Conservation (phyloP, 2,113 vertebrate genomes). For the Mastomys natalensis region DNA sequence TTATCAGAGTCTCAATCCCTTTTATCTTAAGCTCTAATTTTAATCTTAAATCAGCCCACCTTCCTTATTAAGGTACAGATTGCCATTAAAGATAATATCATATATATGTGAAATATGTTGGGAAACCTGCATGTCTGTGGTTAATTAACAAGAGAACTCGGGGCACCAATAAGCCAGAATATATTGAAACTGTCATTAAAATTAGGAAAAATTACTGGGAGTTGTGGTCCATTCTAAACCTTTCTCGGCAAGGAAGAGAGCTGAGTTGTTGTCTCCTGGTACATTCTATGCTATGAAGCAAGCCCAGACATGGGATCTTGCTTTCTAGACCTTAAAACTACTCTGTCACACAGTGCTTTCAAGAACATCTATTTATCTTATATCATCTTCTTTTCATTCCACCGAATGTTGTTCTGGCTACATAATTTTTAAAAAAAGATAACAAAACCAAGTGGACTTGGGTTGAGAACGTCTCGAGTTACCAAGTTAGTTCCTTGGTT, state of each 20-base stretch:
- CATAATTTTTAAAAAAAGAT: conserved; percentile 15
- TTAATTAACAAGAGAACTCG: background rate
- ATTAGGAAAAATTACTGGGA: background rate
- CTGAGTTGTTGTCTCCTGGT: background rate
- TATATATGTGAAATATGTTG: background rate
- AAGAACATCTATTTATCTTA: background rate
- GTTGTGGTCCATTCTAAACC: background rate
- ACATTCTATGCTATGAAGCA: background rate
- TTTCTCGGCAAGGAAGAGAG: background rate
- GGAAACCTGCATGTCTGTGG: background rate
- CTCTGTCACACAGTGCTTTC: background rate
- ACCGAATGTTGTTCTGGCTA: conserved; percentile 8
- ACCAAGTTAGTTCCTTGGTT: background rate
- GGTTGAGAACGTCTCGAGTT: background rate
- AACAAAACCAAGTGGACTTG: background rate
- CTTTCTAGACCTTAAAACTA: background rate
- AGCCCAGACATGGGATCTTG: background rate
- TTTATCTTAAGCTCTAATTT: conserved; percentile 22
- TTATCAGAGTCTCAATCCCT: background rate
- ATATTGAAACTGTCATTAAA: background rate
- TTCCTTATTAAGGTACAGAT: conserved; percentile 3
- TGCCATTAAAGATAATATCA: background rate
- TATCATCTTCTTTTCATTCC: background rate
- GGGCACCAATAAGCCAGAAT: background rate
- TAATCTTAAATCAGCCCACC: background rate